These are phyloP conservation scores for Caranx ignobilis DNA, from an alignment of 2,113 vertebrate genomes.

Conservation along the genomic window DNA sequence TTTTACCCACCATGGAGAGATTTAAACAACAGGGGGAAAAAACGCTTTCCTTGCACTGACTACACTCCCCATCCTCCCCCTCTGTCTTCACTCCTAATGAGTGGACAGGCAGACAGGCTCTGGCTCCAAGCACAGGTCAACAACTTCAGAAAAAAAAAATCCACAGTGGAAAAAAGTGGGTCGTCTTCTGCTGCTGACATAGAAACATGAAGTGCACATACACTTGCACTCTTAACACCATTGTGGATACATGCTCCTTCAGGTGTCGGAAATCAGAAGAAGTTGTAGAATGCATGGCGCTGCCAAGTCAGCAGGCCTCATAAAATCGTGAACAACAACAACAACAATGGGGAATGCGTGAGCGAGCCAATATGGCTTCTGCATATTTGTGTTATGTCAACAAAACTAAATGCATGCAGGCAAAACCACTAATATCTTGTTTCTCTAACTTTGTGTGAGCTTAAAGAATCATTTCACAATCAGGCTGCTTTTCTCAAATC, in stretches of 20 bases:
- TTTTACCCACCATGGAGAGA: slow-evolving; percentile 5
- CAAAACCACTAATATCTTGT: background rate
- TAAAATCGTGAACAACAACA: too few species aligned
- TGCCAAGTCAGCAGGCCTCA: background rate
- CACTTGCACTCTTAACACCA: background rate
- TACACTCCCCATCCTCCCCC: background rate
- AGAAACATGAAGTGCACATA: slow-evolving; percentile 18
- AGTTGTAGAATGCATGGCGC: background rate
- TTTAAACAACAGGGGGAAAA: slow-evolving; percentile 8
- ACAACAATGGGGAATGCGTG: background rate
- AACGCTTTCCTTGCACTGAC: slow-evolving; percentile 31
- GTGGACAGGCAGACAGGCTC: slow-evolving; percentile 59
- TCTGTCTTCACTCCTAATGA: slow-evolving; percentile 40
- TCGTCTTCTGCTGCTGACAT: slow-evolving; percentile 58
- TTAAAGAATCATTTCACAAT: background rate
- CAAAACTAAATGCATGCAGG: background rate
- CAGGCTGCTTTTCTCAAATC: too few species aligned
- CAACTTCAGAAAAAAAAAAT: slow-evolving; percentile 65
- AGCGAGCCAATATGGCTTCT: background rate
- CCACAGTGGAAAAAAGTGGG: slow-evolving; percentile 69
- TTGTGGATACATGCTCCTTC: background rate
- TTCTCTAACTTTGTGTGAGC: background rate
- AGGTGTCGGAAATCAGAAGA: background rate
- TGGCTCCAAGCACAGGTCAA: slow-evolving; percentile 66
- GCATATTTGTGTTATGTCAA: background rate